Conservation (phyloP, 35 echinoderm and acorn worm species). For the Anneissia japonica region DNA sequence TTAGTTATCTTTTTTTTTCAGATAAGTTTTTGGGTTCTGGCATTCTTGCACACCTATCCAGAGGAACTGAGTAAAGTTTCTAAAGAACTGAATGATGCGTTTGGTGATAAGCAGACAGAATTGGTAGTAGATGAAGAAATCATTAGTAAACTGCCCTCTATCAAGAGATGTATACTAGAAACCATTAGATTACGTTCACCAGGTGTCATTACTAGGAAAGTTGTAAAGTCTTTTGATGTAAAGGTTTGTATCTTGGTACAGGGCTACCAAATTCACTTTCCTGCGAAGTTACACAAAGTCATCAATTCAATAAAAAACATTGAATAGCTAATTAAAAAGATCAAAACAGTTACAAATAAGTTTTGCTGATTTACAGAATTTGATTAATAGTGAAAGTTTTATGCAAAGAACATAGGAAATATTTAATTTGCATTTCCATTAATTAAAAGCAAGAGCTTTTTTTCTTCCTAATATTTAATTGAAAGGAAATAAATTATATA, state of each 20-base stretch:
- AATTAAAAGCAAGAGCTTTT: no score
- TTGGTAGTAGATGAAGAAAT: background rate
- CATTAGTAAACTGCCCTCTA: background rate
- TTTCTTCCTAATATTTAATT: no score
- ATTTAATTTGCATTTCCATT: no score
- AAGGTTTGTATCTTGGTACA: background rate
- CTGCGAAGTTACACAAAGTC: no score
- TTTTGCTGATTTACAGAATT: no score
- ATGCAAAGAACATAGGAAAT: no score
- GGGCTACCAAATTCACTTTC: background rate
- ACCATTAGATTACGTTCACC: constrained; percentile 6
- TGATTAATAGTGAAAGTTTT: no score
- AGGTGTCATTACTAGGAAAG: constrained; percentile 8
- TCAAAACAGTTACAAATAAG: no score
- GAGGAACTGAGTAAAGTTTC: background rate
- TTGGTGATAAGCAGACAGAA: constrained; percentile 1
- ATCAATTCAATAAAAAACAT: no score
- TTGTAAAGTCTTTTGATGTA: background rate
- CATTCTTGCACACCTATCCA: background rate
- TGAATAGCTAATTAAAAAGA: no score
- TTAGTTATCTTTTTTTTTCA: background rate
- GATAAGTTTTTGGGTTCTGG: constrained; percentile 8
- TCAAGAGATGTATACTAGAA: constrained; percentile 10
- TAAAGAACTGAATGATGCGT: background rate
- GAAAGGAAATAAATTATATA: no score